A percentile compares a stretch with the other conserved stretches of the same genome.
These are phyloP conservation scores for Microplitis demolitor DNA, from an alignment of 1,140 invertebrate species.

Conservation along the genomic window DNA sequence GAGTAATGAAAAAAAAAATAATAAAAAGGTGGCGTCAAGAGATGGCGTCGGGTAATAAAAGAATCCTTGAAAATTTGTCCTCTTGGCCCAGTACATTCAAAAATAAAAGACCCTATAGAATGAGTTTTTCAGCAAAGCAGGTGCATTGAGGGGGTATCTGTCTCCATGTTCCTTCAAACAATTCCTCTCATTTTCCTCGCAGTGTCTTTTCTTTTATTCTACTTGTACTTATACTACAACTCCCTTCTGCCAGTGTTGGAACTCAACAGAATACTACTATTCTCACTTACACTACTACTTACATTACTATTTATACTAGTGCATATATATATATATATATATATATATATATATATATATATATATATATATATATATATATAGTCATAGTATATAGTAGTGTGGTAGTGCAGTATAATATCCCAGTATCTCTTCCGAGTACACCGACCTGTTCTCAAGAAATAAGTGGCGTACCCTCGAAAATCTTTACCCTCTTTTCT, in stretches of 20 bases:
- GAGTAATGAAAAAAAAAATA: too few species aligned
- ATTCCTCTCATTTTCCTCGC: conserved; percentile 1
- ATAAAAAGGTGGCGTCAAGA: neutral
- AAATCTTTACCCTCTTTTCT: neutral
- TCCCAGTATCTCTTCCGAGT: neutral
- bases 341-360: too few species aligned
- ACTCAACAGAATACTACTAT: too few species aligned
- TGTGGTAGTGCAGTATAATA: neutral
- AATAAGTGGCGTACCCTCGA: neutral
- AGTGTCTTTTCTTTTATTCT: conserved; percentile 6
- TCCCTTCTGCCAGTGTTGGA: too few species aligned
- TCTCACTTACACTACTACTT: too few species aligned
- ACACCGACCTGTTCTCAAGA: neutral
- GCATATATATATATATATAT: too few species aligned
- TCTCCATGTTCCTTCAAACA: conserved; percentile 1
- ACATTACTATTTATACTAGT: too few species aligned
- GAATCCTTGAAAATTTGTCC: neutral
- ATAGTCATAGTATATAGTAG: too few species aligned
- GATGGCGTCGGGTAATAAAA: neutral
- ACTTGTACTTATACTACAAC: too few species aligned
- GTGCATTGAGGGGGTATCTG: neutral
- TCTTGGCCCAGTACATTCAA: neutral
- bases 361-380: too few species aligned
- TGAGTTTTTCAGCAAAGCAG: neutral
- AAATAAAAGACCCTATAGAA: neutral